Conservation (phyloP, 2,888 invertebrate species). For the Agrotis ipsilon region DNA sequence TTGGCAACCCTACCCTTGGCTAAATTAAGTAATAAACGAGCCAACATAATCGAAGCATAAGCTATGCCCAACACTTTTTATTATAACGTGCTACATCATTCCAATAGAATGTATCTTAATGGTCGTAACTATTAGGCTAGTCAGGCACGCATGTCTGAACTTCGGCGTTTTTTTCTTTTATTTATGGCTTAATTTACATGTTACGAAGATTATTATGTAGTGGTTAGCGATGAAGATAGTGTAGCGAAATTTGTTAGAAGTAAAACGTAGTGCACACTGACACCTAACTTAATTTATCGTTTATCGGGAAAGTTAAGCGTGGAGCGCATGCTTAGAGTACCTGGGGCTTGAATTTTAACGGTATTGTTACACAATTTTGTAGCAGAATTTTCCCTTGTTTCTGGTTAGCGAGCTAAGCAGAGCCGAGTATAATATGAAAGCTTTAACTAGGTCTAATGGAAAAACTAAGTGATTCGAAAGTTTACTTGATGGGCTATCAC, state of each 20-base stretch:
- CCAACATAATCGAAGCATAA: constrained; percentile 81
- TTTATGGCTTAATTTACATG: constrained; percentile 68
- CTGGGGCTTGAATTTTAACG: constrained; percentile 38
- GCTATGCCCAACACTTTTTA: constrained; percentile 74
- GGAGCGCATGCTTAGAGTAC: constrained; percentile 50
- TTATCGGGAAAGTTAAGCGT: constrained; percentile 53
- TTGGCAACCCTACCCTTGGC: constrained; percentile 70
- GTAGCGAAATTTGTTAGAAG: constrained; percentile 52
- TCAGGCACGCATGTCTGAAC: constrained; percentile 62
- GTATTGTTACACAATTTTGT: constrained; percentile 43
- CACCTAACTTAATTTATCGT: constrained; percentile 59
- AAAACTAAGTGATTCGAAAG: constrained; percentile 18
- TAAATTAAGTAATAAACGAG: constrained; percentile 89
- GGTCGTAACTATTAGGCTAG: constrained; percentile 63
- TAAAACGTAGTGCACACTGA: constrained; percentile 47
- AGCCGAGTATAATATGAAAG: constrained; percentile 12
- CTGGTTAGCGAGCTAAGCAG: constrained; percentile 25
- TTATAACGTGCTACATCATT: constrained; percentile 75
- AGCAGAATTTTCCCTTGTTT: constrained; percentile 41
- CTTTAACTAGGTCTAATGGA: constrained; percentile 18
- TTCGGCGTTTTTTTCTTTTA: constrained; percentile 59
- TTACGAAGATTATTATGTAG: constrained; percentile 57
- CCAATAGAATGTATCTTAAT: constrained; percentile 71
- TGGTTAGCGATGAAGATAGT: constrained; percentile 53
- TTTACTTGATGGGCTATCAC: neutral